These are phyloP conservation scores for Drosophila sechellia DNA, from an alignment of 1,140 invertebrate genomes.

Conservation along the genomic window DNA sequence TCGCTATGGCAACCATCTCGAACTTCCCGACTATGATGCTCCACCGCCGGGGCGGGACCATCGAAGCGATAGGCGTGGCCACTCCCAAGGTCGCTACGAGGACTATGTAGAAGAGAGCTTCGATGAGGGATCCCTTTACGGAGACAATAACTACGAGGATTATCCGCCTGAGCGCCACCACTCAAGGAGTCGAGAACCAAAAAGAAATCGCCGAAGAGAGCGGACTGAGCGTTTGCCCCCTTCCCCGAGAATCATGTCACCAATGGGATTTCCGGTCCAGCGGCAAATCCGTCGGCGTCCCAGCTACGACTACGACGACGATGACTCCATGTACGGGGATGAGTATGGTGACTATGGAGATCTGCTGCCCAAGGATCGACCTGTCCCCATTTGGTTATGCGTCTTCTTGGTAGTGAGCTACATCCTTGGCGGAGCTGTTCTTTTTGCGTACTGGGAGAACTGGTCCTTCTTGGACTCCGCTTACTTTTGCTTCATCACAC, in stretches of 20 bases:
- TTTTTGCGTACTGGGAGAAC: conserved; percentile 94
- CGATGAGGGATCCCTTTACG: conserved; percentile 58
- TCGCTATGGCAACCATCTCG: conserved; percentile 74
- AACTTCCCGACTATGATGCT: conserved; percentile 68
- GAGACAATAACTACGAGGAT: conserved; percentile 67
- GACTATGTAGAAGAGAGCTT: conserved; percentile 78
- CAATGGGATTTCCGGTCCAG: conserved; percentile 88
- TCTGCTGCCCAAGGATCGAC: conserved; percentile 84
- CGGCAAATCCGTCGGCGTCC: conserved; percentile 84
- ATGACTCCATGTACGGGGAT: conserved; percentile 85
- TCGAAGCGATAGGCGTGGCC: conserved; percentile 55
- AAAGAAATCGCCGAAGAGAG: conserved; percentile 53
- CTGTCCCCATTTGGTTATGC: conserved; percentile 96
- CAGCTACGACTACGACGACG: conserved; percentile 75
- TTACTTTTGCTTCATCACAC: conserved; percentile 98
- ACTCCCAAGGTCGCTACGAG: conserved; percentile 58
- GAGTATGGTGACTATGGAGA: conserved; percentile 85
- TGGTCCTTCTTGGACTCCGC: conserved; percentile 96
- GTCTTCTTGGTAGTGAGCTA: conserved; percentile 95
- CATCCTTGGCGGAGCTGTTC: conserved; percentile 93
- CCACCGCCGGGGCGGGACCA: conserved; percentile 31
- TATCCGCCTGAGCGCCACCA: conserved; percentile 52
- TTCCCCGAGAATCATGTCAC: conserved; percentile 88
- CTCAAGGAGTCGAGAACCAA: conserved; percentile 50
- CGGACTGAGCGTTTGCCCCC: conserved; percentile 70